phyloP scores from a whole-genome alignment of 2,113 vertebrate species.

The Colistium nudipinnis region DNA sequence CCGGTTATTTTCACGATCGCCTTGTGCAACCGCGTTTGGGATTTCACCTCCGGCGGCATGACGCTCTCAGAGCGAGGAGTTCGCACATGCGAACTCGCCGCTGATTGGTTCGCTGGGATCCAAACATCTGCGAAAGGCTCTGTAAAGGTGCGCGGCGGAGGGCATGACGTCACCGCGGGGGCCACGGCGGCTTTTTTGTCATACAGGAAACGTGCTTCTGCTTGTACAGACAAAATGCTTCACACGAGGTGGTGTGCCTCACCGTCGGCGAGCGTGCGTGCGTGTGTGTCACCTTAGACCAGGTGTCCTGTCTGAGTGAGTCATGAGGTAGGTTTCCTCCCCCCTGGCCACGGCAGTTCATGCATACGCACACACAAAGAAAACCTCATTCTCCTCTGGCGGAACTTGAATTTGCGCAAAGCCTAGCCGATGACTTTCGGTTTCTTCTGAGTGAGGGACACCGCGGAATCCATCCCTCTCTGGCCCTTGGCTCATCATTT shows the following conservation, averaged over 20 bases:
- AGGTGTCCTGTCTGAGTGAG: conserved; percentile 56
- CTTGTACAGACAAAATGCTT: conserved; percentile 36
- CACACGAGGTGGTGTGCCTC: conserved; percentile 16
- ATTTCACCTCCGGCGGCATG: not conserved
- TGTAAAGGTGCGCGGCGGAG: not conserved
- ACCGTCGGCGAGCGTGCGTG: conserved; percentile 13
- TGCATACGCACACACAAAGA: conserved; percentile 6
- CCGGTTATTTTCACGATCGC: too few relatives aligned
- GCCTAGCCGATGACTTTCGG: not conserved
- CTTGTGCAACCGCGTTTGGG: conserved; percentile 10
- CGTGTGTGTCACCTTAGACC: conserved; percentile 40
- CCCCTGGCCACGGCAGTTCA: conserved; percentile 12
- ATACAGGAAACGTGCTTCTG: conserved; percentile 47
- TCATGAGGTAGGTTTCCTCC: conserved; percentile 44
- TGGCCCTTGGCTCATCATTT: not conserved
- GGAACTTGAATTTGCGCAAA: not conserved
- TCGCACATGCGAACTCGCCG: conserved; percentile 4
- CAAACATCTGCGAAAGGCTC: conserved; percentile 53
- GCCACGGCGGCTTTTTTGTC: conserved; percentile 18
- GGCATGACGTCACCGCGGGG: conserved; percentile 35
- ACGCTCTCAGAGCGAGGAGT: conserved; percentile 19
- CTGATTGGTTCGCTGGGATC: conserved; percentile 35
- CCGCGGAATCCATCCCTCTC: not conserved
- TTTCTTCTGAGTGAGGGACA: conserved; percentile 16
- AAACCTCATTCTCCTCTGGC: not conserved